Conservation (phyloP, 2,797 vertebrate genomes). For the Liasis olivaceus region DNA sequence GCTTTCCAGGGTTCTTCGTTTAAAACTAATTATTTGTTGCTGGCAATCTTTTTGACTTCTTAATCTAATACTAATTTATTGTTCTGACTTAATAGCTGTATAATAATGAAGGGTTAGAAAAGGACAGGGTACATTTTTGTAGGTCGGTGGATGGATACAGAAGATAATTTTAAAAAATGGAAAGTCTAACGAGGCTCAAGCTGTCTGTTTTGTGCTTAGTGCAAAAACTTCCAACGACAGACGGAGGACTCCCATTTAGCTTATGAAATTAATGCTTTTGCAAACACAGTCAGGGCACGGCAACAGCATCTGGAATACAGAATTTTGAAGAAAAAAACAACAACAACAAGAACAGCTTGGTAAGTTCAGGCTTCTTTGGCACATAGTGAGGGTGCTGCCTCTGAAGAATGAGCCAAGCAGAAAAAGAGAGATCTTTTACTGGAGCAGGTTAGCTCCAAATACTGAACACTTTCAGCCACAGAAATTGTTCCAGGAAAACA, state of each 20-base stretch:
- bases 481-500: conserved; percentile 3
- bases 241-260: not conserved
- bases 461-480: conserved; percentile 4
- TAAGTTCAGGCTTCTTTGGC: not conserved
- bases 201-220: not conserved
- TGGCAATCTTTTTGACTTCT: not conserved
- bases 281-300: not conserved
- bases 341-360: not conserved
- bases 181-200: not conserved
- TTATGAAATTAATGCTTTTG: conserved; percentile 1
- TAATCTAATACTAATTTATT: not conserved
- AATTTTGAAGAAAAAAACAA: not conserved
- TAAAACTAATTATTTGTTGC: not conserved
- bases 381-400: not conserved
- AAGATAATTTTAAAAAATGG: not conserved
- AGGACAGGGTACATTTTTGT: not conserved
- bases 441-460: not conserved
- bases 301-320: not conserved
- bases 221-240: not conserved
- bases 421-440: conserved; percentile 25
- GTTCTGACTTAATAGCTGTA: not conserved
- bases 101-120: not conserved
- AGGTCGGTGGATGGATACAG: not conserved
- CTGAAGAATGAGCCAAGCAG: not conserved
- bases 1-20: not conserved